These are phyloP conservation scores for Euwallacea similis DNA, from an alignment of 1,140 invertebrate genomes.

Conservation along the genomic window DNA sequence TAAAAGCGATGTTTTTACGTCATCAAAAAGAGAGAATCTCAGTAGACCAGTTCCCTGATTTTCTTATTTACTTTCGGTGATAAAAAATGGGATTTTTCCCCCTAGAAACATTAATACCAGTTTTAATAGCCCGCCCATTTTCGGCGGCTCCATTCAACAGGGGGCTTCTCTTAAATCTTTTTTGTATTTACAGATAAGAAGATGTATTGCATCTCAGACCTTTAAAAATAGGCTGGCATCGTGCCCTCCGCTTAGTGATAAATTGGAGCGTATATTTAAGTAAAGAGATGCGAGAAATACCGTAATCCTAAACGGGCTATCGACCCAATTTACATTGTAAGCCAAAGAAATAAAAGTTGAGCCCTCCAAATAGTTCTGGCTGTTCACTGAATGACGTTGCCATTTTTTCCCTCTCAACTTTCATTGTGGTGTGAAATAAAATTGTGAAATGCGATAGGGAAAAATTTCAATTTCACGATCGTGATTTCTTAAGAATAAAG, in stretches of 20 bases:
- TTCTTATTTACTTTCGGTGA: too few relatives aligned
- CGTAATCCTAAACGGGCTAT: slow-evolving; percentile 5
- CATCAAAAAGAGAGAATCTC: too few relatives aligned
- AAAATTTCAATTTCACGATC: neutral
- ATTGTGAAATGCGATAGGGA: neutral
- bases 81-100: neutral
- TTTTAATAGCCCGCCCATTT: slow-evolving; percentile 4
- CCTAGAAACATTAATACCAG: neutral
- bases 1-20: too few relatives aligned
- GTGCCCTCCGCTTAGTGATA: slow-evolving; percentile 18
- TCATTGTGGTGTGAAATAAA: neutral
- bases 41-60: too few relatives aligned
- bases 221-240: slow-evolving; percentile 20
- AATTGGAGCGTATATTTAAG: slow-evolving; percentile 26
- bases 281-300: slow-evolving; percentile 3
- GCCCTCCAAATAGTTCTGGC: neutral
- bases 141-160: slow-evolving; percentile 9
- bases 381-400: too few relatives aligned
- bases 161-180: neutral
- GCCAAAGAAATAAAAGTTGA: slow-evolving; percentile 3
- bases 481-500: slow-evolving; percentile 1
- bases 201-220: slow-evolving; percentile 12
- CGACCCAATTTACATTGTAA: neutral
- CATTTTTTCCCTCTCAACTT: neutral
- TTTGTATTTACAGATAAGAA: slow-evolving; percentile 18